Evolutionary conservation across 2,113 vertebrate species (phyloP).

Genomic region (Neolamprologus longior): DNA sequence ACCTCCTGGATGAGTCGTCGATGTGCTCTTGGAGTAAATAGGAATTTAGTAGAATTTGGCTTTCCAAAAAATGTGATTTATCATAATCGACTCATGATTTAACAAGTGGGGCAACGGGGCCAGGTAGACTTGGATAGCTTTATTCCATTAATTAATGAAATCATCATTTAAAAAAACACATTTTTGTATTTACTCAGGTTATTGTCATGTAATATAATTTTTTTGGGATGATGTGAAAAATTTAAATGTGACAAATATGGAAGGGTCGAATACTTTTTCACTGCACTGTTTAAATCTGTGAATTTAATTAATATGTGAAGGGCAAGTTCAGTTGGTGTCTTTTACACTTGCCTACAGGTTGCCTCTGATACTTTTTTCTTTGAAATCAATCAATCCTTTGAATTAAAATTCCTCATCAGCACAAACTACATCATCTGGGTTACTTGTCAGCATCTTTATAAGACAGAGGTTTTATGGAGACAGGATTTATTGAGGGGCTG

Average conservation of each 20-base stretch:
- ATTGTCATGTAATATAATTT: neutral
- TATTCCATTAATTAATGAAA: neutral
- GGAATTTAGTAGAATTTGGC: neutral
- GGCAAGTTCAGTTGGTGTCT: neutral
- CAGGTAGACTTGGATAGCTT: neutral
- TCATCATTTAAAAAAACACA: neutral
- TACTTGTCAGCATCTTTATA: neutral
- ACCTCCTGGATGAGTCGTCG: neutral
- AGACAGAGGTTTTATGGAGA: neutral
- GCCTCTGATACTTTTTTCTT: neutral
- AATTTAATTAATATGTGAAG: neutral
- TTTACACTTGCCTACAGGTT: neutral
- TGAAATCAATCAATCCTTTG: neutral
- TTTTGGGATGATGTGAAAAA: rapidly evolving
- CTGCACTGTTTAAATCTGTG: neutral
- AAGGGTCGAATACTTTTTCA: rapidly evolving
- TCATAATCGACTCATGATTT: neutral
- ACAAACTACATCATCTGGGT: neutral
- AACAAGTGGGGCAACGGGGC: neutral
- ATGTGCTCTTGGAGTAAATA: neutral
- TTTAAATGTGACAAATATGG: neutral
- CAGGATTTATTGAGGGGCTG: neutral
- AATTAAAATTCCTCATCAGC: neutral
- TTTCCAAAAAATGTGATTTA: neutral
- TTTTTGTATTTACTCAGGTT: neutral